These are phyloP conservation scores for Diglossa cyanea DNA, from an alignment of 2,797 vertebrate genomes.

Conservation along the genomic window DNA sequence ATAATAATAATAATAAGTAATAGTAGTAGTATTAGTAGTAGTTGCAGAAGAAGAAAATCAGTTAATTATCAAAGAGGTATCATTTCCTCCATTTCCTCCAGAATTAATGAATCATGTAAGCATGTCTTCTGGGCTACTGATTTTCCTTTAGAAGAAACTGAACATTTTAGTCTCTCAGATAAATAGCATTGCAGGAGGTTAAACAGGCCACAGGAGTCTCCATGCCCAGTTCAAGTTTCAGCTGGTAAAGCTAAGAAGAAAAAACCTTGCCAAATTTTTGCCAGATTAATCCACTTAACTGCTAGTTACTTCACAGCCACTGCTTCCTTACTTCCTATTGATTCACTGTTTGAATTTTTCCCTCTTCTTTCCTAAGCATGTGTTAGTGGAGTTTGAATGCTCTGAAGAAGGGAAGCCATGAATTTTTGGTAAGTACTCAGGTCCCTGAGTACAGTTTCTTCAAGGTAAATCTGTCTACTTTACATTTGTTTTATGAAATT, in stretches of 20 bases:
- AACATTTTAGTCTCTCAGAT: not conserved
- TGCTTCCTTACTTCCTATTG: not conserved
- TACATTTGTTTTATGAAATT: not conserved
- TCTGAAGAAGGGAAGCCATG: not conserved
- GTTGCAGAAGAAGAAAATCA: not conserved
- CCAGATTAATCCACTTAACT: not conserved
- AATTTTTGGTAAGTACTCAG: not conserved
- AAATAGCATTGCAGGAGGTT: not conserved
- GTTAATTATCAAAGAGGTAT: not conserved
- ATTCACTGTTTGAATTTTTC: not conserved
- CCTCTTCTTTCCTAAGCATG: not conserved
- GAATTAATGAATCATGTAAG: not conserved
- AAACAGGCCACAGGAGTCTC: not conserved
- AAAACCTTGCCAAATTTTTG: not conserved
- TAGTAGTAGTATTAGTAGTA: too few species aligned
- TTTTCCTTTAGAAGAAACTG: not conserved
- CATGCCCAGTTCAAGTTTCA: not conserved
- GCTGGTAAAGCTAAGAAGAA: not conserved
- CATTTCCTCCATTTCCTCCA: not conserved
- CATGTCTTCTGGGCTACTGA: not conserved
- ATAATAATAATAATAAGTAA: not conserved
- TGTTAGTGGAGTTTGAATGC: not conserved
- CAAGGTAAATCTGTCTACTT: not conserved
- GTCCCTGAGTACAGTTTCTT: not conserved
- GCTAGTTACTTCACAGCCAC: not conserved